Evolutionary conservation across 2,797 vertebrate species (phyloP).

Genomic region (Chloroceryle inda): DNA sequence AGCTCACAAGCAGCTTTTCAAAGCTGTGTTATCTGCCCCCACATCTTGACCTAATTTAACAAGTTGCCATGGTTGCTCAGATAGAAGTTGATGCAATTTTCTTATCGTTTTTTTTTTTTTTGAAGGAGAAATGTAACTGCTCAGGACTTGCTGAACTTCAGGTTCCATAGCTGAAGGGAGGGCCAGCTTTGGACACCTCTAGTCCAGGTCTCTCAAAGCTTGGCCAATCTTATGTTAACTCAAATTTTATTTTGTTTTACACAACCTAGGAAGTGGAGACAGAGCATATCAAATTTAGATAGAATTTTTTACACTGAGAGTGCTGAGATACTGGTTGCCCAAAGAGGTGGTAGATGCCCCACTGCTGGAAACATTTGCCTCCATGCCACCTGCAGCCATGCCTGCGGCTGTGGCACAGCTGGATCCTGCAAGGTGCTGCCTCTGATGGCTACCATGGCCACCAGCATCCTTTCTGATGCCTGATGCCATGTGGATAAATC

Average conservation of each 20-base stretch:
- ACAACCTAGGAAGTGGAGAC: neutral
- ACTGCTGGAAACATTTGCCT: neutral
- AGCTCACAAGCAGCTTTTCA: slow-evolving; percentile 59
- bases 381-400: neutral
- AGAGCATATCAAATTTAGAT: neutral
- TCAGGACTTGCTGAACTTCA: slow-evolving; percentile 66
- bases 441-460: rapidly evolving
- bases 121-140: slow-evolving; percentile 65
- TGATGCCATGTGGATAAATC: rapidly evolving
- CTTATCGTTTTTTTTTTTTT: slow-evolving; percentile 73
- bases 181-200: neutral
- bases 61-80: slow-evolving; percentile 80
- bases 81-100: slow-evolving; percentile 75
- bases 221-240: neutral
- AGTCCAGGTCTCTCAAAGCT: neutral
- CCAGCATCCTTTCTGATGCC: neutral
- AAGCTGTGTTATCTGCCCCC: slow-evolving; percentile 80
- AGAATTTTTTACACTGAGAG: neutral
- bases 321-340: neutral
- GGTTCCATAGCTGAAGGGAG: slow-evolving; percentile 47
- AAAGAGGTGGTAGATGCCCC: neutral
- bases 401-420: rapidly evolving
- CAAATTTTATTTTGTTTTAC: neutral
- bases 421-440: neutral
- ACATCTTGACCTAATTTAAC: slow-evolving; percentile 86